A percentile compares a stretch with the other conserved stretches of the same genome.
phyloP scores from a whole-genome alignment of 1,140 invertebrate genomes.

The Drosophila bocqueti region DNA sequence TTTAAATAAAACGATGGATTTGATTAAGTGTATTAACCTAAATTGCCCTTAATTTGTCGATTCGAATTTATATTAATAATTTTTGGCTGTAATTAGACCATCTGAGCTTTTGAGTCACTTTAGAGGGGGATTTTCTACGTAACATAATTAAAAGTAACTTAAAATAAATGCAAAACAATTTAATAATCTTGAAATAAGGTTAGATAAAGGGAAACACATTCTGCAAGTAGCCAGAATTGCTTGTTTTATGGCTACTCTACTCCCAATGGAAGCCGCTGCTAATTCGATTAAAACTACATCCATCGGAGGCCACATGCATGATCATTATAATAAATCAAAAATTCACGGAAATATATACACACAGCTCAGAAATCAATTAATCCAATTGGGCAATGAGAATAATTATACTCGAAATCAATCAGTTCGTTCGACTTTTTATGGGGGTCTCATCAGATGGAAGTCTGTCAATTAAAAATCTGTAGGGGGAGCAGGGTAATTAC shows the following conservation, averaged over 20 bases:
- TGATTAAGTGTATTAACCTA: conserved; percentile 6
- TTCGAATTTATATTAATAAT: neutral
- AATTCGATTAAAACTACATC: conserved; percentile 63
- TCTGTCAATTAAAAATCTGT: conserved; percentile 13
- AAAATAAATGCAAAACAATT: neutral
- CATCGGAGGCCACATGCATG: conserved; percentile 31
- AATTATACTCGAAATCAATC: conserved; percentile 47
- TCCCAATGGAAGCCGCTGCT: neutral
- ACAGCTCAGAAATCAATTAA: conserved; percentile 40
- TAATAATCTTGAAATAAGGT: neutral
- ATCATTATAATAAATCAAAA: conserved; percentile 23
- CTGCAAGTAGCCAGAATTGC: neutral
- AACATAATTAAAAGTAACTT: neutral
- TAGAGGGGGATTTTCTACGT: neutral
- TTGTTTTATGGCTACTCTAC: neutral
- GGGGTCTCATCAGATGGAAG: conserved; percentile 13
- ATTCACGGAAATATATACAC: conserved; percentile 23
- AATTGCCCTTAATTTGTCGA: neutral
- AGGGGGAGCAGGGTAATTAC: conserved; percentile 18
- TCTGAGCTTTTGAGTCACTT: neutral
- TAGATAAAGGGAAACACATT: neutral
- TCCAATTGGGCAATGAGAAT: conserved; percentile 37
- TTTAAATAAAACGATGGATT: neutral
- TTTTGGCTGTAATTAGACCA: neutral
- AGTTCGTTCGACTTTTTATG: conserved; percentile 33